Base-by-base conservation (phyloP, 2,888 invertebrate species). In the Dinocampus coccinellae region DNA sequence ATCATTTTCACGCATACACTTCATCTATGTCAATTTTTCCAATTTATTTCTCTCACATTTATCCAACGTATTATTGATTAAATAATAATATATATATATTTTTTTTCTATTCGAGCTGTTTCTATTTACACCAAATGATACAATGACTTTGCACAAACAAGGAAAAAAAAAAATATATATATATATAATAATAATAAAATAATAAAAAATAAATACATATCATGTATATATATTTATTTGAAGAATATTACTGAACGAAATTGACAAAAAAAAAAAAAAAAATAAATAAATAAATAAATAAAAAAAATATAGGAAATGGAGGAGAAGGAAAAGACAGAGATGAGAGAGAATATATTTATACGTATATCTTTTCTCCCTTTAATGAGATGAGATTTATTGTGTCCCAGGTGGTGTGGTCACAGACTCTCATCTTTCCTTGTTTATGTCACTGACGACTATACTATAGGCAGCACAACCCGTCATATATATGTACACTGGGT, bases 371-470 rank as follows among this genome's bases (percentile, higher is more conserved):
- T 66, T 63, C 33, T 36, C 47, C 39, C 78, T 80, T 83, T 82
- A 84, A 83, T 81, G 82, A 83, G 80, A 78, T 73, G 80, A 81
- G 81, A 84, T 83, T 83, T 81, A 82, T 78, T 77, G 77, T 75
- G 81, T 77, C 82, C 78, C 83, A 84, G 84, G 81, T 84, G 84
- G 70, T 71, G 60, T 64, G 62, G 75, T 73, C 70, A 70, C 39
- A 64, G 63, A 53, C 47, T 26, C 58, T 66, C 60, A 60, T 57
- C 57, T 34, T 63, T 39, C 66, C 68, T 72, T 77, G 74, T 81
- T 81, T 81, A 81, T 77, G 79, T 78, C 75, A 78, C 76, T 73
- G 73, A 69, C 70, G 74, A 70, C 76, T 75, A 72, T 73, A 72
- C 66, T 42, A 74, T 72, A 64, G 73, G 16, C 29, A 3, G 36